A percentile compares a stretch with the other conserved stretches of the same genome.
Conservation (phyloP, 35 echinoderm and acorn worm species). For the Hemicentrotus pulcherrimus region DNA sequence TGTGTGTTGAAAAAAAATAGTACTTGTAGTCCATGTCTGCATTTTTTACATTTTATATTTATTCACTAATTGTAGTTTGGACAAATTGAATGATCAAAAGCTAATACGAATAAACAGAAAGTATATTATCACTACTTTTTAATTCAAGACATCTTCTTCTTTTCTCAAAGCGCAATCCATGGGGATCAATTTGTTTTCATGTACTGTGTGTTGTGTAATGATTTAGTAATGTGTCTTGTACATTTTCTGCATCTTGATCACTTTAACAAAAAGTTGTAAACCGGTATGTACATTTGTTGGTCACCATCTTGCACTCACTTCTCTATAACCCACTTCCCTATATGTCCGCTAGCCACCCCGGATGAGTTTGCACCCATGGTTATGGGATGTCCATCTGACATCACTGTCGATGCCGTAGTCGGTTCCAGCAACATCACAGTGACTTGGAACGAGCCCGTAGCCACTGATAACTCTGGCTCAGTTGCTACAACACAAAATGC, state of each 20-base stretch:
- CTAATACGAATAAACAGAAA: no score
- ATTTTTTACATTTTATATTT: no score
- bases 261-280: not conserved
- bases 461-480: conserved; percentile 71
- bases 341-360: not conserved
- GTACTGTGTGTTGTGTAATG: no score
- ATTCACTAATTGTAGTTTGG: no score
- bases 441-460: conserved; percentile 64
- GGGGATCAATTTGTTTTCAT: no score
- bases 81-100: no score
- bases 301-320: not conserved
- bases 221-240: no score
- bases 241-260: no score
- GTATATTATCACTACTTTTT: not conserved
- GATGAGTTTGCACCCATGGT: not conserved
- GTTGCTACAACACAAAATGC: conserved; percentile 31
- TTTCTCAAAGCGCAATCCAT: no score
- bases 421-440: conserved; percentile 46
- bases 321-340: not conserved
- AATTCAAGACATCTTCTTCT: no score
- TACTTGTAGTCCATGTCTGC: no score
- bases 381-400: conserved; percentile 4
- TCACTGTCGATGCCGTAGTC: not conserved
- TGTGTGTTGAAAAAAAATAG: not conserved
- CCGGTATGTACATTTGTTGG: not conserved